phyloP scores from a whole-genome alignment of 2,888 invertebrate species.

The Neoitamus cyanurus region DNA sequence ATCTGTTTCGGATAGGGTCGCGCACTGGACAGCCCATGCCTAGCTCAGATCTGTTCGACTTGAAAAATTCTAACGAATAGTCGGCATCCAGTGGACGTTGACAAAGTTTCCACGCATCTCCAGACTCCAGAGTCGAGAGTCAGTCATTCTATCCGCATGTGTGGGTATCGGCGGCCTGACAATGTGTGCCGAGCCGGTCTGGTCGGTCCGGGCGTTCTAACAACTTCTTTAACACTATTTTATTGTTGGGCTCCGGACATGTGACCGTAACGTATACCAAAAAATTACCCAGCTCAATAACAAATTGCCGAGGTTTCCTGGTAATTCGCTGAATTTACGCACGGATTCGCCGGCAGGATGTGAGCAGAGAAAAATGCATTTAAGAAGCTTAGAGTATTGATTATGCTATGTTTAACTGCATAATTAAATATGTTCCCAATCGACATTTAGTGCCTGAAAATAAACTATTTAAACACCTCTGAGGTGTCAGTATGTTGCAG shows the following conservation, averaged over 20 bases:
- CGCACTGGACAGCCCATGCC: not conserved
- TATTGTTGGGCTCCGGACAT: slow-evolving; percentile 52
- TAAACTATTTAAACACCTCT: not conserved
- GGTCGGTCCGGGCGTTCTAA: slow-evolving; percentile 48
- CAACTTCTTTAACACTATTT: slow-evolving; percentile 54
- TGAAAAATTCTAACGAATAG: slow-evolving; percentile 22
- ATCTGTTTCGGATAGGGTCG: not conserved
- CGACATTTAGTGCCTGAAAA: not conserved
- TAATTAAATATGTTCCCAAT: slow-evolving; percentile 25
- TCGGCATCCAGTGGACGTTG: slow-evolving; percentile 39
- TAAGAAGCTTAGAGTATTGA: slow-evolving; percentile 36
- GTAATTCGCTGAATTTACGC: slow-evolving; percentile 43
- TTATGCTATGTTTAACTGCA: slow-evolving; percentile 22
- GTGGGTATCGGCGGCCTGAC: slow-evolving; percentile 11
- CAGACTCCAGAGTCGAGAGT: too few species aligned
- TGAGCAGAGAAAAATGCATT: slow-evolving; percentile 30
- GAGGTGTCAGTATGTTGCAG: slow-evolving; percentile 24
- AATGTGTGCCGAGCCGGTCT: slow-evolving; percentile 44
- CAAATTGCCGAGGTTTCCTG: slow-evolving; percentile 48
- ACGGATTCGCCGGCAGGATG: not conserved
- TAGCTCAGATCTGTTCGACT: not conserved
- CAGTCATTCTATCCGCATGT: slow-evolving; percentile 21
- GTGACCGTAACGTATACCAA: slow-evolving; percentile 52
- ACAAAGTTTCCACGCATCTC: slow-evolving; percentile 42
- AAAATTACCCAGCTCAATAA: slow-evolving; percentile 50